A percentile compares a stretch with the other conserved stretches of the same genome.
Conservation (phyloP, 2,797 vertebrate genomes). For the Bradypodion pumilum region DNA sequence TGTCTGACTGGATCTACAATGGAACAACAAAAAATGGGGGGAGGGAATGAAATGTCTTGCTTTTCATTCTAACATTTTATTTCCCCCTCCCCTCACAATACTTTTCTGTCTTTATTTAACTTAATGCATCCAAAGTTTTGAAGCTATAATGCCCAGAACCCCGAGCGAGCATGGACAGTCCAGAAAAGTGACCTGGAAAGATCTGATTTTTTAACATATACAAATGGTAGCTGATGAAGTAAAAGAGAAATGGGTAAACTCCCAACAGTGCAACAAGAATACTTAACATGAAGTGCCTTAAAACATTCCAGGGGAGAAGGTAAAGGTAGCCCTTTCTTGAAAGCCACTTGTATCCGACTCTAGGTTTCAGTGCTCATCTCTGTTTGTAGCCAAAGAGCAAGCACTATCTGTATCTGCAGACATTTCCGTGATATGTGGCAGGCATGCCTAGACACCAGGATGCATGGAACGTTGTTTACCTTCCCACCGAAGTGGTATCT, state of each 20-base stretch:
- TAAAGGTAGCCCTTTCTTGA: too few relatives aligned
- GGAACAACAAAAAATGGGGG: not conserved
- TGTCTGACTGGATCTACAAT: not conserved
- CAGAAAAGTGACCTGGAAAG: too few relatives aligned
- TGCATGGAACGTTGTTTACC: too few relatives aligned
- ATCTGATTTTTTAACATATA: not conserved
- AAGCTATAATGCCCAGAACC: too few relatives aligned
- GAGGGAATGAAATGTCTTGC: not conserved
- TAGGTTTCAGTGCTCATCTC: too few relatives aligned
- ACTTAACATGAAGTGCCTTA: not conserved
- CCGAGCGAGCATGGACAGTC: too few relatives aligned
- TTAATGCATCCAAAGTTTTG: slow-evolving; percentile 30
- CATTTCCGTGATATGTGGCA: too few relatives aligned
- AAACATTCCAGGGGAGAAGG: not conserved
- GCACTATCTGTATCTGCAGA: too few relatives aligned
- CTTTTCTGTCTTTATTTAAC: slow-evolving; percentile 46
- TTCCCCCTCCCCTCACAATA: slow-evolving; percentile 17
- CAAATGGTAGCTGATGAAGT: not conserved
- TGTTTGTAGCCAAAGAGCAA: too few relatives aligned
- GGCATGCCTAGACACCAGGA: too few relatives aligned
- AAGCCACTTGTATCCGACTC: too few relatives aligned
- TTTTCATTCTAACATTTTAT: slow-evolving; percentile 39
- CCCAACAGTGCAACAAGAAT: not conserved
- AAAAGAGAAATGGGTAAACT: not conserved
- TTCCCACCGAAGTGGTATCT: too few relatives aligned